These are phyloP conservation scores for Orthonyx spaldingii DNA, from an alignment of 2,113 vertebrate genomes.

Conservation along the genomic window DNA sequence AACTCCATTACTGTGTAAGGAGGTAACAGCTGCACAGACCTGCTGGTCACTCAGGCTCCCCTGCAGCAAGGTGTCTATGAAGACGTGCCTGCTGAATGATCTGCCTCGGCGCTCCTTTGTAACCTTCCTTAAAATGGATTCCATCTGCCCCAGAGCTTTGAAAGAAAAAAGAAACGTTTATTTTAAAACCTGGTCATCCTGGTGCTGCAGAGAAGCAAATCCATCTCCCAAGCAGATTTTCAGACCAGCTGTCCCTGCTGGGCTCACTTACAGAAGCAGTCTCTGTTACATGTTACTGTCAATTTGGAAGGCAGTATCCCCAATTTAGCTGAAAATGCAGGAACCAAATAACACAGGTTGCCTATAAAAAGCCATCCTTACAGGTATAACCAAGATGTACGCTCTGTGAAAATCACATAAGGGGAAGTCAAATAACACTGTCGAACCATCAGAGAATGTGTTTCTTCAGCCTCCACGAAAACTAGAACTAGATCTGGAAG, in stretches of 20 bases:
- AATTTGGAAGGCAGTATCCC: background rate
- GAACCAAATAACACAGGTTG: background rate
- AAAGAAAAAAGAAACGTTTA: slow-evolving; percentile 22
- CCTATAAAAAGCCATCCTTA: background rate
- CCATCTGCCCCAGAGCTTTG: slow-evolving; percentile 87
- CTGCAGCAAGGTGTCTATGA: slow-evolving; percentile 86
- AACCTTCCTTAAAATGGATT: slow-evolving; percentile 83
- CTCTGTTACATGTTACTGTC: background rate
- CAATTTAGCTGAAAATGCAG: background rate
- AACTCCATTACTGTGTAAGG: background rate
- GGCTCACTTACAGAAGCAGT: background rate
- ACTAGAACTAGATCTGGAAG: background rate
- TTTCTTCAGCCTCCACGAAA: background rate
- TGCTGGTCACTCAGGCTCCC: slow-evolving; percentile 87
- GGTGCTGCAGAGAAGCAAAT: slow-evolving; percentile 12
- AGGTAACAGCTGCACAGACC: slow-evolving; percentile 66
- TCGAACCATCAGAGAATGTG: background rate
- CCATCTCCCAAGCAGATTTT: background rate
- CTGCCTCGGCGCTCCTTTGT: slow-evolving; percentile 81
- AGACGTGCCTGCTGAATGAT: slow-evolving; percentile 70
- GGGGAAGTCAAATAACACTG: background rate
- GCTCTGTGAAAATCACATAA: background rate
- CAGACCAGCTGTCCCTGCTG: slow-evolving; percentile 43
- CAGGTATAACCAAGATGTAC: background rate
- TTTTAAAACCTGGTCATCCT: slow-evolving; percentile 21